Conservation (phyloP, 2,113 vertebrate species). For the Neogale vison region DNA sequence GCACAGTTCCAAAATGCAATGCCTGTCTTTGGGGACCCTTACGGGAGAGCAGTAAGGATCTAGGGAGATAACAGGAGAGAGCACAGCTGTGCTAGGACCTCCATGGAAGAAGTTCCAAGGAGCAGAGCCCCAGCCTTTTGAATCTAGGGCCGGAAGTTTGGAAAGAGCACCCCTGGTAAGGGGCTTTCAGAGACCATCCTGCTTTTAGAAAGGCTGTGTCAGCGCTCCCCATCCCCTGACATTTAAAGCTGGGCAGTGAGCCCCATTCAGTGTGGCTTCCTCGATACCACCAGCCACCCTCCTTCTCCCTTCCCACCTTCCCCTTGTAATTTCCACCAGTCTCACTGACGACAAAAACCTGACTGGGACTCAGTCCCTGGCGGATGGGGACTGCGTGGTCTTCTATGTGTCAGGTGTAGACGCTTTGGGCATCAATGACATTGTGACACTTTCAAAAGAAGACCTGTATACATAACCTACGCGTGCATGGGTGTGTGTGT, state of each 20-base stretch:
- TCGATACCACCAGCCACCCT: background rate
- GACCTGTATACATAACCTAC: background rate
- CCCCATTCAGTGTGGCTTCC: background rate
- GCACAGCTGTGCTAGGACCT: background rate
- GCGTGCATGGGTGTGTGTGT: background rate
- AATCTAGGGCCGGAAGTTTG: background rate
- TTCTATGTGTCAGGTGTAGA: background rate
- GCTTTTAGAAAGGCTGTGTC: background rate
- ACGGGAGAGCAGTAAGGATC: background rate
- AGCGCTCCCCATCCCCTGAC: background rate
- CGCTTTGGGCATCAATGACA: background rate
- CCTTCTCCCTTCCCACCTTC: background rate
- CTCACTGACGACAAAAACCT: background rate
- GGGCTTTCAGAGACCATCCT: background rate
- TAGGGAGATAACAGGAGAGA: background rate
- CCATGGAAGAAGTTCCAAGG: background rate
- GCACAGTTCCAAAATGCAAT: background rate
- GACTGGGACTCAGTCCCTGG: background rate
- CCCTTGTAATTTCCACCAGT: slow-evolving; percentile 9
- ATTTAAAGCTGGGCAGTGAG: background rate
- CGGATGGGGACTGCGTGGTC: background rate
- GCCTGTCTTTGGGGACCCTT: slow-evolving; percentile 5
- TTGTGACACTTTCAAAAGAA: background rate
- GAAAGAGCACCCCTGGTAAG: background rate
- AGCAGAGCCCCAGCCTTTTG: background rate